Evolutionary conservation across 2,797 vertebrate genomes (phyloP), one percentile per base, ranked within the genome.

Genomic region (Pempheris klunzingeri): DNA sequence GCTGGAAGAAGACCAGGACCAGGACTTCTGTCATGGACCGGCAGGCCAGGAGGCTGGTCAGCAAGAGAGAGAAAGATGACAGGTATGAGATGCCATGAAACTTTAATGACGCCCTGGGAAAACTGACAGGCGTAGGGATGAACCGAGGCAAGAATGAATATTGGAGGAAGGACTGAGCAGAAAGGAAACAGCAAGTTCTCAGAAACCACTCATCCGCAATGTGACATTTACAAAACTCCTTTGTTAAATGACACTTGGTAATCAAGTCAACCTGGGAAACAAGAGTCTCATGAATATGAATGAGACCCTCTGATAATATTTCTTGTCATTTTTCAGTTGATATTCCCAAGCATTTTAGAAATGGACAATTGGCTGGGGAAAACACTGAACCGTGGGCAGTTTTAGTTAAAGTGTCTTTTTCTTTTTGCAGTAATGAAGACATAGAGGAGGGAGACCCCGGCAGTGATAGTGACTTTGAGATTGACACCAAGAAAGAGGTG

Each of bases 1-100:
- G 96, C 55, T 98, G 97, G 97, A 98, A 98, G 92, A 98, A 98
- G 86, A 98, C 97, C 0, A 93, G 97, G 1, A 96, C 94, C 86
- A 95, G 97, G 30, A 98, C 97, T 28, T 98, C 97, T 0, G 97
- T 98, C 80, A 98, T 98, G 97, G 97, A 98, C 88, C 90, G 97
- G 2, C 97, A 98, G 92, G 97, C 97, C 5, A 93, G 97, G 59
- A 94, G 95, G 65, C 94, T 97, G 74, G 90, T 97, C 74, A 96
- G 72, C 92, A 96, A 96, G 67, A 92, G 96, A 47, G 97, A 97
- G 89, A 96, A 96, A 75, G 96, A 97, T 1, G 97, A 97, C 91
- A 97, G 96, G 96, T 96, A 53, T 60, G 83, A 47, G 57, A 70
- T 20, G 3, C 8, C 20, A 57, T 24, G n/a, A 66, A 72, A 38